Evolutionary conservation across 2,113 vertebrate genomes (phyloP).

Genomic region (Phodopus roborovskii): DNA sequence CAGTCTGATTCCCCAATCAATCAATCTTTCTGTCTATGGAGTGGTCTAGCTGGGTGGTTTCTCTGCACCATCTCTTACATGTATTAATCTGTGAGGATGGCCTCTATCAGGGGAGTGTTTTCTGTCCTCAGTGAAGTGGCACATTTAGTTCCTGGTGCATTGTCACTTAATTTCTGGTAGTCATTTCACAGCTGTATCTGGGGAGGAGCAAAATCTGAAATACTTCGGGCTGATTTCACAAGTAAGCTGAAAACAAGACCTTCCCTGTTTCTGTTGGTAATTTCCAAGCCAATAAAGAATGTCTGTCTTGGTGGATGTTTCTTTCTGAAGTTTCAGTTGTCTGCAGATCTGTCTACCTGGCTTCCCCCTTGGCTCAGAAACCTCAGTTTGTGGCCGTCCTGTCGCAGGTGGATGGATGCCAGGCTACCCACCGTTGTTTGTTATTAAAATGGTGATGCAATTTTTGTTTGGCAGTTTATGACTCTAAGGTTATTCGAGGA

Average conservation of each 20-base stretch:
- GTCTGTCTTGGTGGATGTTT: constrained; percentile 41
- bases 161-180: constrained; percentile 61
- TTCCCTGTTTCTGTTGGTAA: constrained; percentile 58
- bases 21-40: not conserved
- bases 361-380: not conserved
- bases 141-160: constrained; percentile 65
- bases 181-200: constrained; percentile 74
- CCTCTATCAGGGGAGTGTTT: constrained; percentile 47
- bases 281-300: constrained; percentile 59
- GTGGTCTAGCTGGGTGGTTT: not conserved
- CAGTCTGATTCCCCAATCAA: not conserved
- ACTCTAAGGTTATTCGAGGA: constrained; percentile 60
- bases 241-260: constrained; percentile 71
- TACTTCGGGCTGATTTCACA: constrained; percentile 65
- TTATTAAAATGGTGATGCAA: constrained; percentile 40
- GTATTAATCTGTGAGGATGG: constrained; percentile 53
- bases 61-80: not conserved
- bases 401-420: not conserved
- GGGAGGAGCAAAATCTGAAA: constrained; percentile 61
- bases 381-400: constrained; percentile 3
- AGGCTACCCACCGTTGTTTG: constrained; percentile 1
- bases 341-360: not conserved
- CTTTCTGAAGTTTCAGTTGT: not conserved
- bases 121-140: constrained; percentile 60
- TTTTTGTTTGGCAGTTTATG: constrained; percentile 35